These are phyloP conservation scores for Rutilus rutilus DNA, from an alignment of 2,113 vertebrate species.

Conservation along the genomic window DNA sequence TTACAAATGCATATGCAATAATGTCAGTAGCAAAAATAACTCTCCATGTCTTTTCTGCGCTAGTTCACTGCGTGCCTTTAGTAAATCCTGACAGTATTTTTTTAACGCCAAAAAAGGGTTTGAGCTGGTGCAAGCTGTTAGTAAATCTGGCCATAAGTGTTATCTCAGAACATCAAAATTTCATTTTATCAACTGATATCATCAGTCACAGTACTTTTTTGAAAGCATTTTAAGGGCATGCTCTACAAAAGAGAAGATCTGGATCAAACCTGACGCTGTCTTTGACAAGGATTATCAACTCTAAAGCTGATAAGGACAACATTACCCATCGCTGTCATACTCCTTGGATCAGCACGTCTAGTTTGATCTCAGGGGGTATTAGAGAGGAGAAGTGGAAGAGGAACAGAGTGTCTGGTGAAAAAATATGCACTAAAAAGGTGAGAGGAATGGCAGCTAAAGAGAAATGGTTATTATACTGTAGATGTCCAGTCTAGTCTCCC, in stretches of 20 bases:
- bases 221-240: neutral
- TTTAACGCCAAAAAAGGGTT: too few species aligned
- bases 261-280: constrained; percentile 52
- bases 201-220: neutral
- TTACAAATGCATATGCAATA: too few species aligned
- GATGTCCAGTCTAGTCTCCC: neutral
- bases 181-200: neutral
- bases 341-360: constrained; percentile 42
- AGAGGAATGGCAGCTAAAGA: neutral
- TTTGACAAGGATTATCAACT: constrained; percentile 57
- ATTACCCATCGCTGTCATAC: constrained; percentile 47
- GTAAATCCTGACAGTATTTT: too few species aligned
- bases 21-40: too few species aligned
- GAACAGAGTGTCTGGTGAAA: neutral
- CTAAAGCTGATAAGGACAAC: constrained; percentile 53
- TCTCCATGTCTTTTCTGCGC: too few species aligned
- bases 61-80: too few species aligned
- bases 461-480: neutral
- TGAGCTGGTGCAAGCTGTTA: too few species aligned
- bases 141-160: too few species aligned
- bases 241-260: constrained; percentile 47
- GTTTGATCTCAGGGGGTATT: constrained; percentile 35
- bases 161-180: neutral
- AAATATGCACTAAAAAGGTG: constrained; percentile 17
- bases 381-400: neutral